Evolutionary conservation across 2,113 vertebrate species (phyloP).

Genomic region (Glareola pratincola): DNA sequence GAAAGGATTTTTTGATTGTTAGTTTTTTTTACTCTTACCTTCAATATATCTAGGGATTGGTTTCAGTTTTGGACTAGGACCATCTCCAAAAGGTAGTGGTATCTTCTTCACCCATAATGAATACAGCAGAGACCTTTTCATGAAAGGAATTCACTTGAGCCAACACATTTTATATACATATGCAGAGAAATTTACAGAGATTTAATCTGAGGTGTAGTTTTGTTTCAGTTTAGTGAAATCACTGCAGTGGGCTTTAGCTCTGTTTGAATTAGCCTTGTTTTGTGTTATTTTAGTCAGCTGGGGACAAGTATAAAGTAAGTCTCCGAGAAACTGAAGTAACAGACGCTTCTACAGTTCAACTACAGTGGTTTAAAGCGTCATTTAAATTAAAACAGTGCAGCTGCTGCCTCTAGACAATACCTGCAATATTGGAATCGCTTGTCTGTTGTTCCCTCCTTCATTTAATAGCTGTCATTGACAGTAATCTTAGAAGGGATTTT

Average conservation of each 20-base stretch:
- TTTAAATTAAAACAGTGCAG: slow-evolving; percentile 19
- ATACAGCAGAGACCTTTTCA: neutral
- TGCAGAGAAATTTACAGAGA: neutral
- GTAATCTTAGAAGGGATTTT: slow-evolving; percentile 30
- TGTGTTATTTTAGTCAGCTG: neutral
- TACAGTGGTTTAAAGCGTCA: neutral
- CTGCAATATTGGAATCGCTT: neutral
- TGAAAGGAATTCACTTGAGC: neutral
- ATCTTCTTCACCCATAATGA: neutral
- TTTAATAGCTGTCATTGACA: slow-evolving; percentile 34
- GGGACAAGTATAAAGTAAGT: neutral
- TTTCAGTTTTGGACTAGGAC: neutral
- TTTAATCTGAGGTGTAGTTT: slow-evolving; percentile 1
- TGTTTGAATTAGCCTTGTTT: slow-evolving; percentile 28
- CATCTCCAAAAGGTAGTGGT: neutral
- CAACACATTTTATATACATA: neutral
- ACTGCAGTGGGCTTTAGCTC: neutral
- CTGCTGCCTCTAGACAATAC: neutral
- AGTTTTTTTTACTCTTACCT: neutral
- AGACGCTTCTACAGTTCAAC: neutral
- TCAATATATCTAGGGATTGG: neutral
- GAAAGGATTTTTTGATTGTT: neutral
- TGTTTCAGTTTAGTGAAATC: slow-evolving; percentile 35
- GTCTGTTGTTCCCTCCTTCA: neutral
- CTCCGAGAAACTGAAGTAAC: neutral